Conservation (phyloP, 2,797 vertebrate genomes). For the Eupleurogrammus muticus region DNA sequence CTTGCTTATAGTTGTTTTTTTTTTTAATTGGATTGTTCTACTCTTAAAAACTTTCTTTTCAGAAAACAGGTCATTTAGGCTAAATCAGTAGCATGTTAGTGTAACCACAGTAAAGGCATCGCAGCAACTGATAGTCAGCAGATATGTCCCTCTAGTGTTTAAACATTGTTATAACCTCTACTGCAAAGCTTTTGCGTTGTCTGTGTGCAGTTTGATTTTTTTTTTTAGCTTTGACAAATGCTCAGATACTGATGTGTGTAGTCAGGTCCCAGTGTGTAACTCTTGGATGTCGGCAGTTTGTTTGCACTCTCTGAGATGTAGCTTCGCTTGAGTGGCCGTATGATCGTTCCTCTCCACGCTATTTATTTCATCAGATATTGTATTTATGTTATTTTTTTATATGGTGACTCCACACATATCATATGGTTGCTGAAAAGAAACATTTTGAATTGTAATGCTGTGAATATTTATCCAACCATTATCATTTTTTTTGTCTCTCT, state of each 20-base stretch:
- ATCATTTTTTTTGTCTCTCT: slow-evolving; percentile 35
- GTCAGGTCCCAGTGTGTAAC: slow-evolving; percentile 48
- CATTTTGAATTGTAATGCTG: slow-evolving; percentile 65
- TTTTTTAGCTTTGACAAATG: slow-evolving; percentile 43
- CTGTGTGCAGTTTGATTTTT: slow-evolving; percentile 49
- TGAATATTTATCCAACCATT: slow-evolving; percentile 62
- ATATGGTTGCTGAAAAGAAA: slow-evolving; percentile 51
- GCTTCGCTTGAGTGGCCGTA: slow-evolving; percentile 80
- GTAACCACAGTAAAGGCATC: slow-evolving; percentile 47
- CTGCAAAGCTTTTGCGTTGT: slow-evolving; percentile 65
- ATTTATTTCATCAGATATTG: slow-evolving; percentile 75
- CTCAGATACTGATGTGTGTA: slow-evolving; percentile 43
- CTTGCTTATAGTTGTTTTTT: slow-evolving; percentile 1
- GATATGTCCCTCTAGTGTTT: slow-evolving; percentile 74
- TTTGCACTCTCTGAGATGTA: slow-evolving; percentile 81
- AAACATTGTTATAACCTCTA: slow-evolving; percentile 43
- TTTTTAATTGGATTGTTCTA: background rate
- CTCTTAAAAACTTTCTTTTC: background rate
- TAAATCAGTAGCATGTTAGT: slow-evolving; percentile 70
- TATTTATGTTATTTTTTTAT: slow-evolving; percentile 75
- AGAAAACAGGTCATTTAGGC: slow-evolving; percentile 45
- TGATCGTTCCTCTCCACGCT: slow-evolving; percentile 72
- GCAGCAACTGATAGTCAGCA: slow-evolving; percentile 48
- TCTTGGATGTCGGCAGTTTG: slow-evolving; percentile 52
- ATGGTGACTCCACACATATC: slow-evolving; percentile 71